phyloP scores from a whole-genome alignment of 2,888 invertebrate genomes.

The Cerastis leucographa region DNA sequence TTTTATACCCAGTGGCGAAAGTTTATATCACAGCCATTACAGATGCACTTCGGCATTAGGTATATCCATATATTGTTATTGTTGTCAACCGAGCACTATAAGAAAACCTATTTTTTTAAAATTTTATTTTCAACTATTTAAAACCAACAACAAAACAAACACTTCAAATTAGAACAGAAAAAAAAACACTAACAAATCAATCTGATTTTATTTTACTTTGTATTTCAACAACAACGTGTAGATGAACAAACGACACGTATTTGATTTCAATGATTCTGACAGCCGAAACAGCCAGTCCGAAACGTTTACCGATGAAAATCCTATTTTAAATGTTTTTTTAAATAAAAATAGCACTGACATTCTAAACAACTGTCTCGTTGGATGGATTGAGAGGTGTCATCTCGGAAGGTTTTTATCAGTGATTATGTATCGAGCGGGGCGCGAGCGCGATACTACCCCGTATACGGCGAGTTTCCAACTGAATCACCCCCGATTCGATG shows the following conservation, averaged over 20 bases:
- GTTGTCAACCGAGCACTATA: constrained; percentile 74
- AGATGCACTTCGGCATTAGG: constrained; percentile 86
- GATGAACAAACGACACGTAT: constrained; percentile 80
- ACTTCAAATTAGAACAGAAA: constrained; percentile 69
- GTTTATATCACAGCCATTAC: constrained; percentile 87
- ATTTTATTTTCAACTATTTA: constrained; percentile 60
- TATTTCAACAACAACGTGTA: constrained; percentile 69
- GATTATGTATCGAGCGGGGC: constrained; percentile 83
- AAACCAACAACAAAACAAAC: constrained; percentile 68
- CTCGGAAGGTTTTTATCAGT: constrained; percentile 85
- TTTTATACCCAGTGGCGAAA: constrained; percentile 86
- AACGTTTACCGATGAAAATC: constrained; percentile 61
- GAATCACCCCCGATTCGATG: constrained; percentile 89
- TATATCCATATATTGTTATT: constrained; percentile 80
- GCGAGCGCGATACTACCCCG: constrained; percentile 83
- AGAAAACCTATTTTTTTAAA: constrained; percentile 55
- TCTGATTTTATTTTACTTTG: constrained; percentile 53
- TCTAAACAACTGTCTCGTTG: constrained; percentile 74
- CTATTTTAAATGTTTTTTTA: constrained; percentile 56
- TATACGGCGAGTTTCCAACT: constrained; percentile 87
- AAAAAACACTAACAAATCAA: constrained; percentile 68
- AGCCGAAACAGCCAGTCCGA: constrained; percentile 80
- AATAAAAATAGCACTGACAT: constrained; percentile 73
- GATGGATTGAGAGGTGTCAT: constrained; percentile 81
- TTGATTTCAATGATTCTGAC: constrained; percentile 77